These are phyloP conservation scores for Cacoxenus indagator DNA, from an alignment of 2,888 invertebrate genomes.

Conservation along the genomic window DNA sequence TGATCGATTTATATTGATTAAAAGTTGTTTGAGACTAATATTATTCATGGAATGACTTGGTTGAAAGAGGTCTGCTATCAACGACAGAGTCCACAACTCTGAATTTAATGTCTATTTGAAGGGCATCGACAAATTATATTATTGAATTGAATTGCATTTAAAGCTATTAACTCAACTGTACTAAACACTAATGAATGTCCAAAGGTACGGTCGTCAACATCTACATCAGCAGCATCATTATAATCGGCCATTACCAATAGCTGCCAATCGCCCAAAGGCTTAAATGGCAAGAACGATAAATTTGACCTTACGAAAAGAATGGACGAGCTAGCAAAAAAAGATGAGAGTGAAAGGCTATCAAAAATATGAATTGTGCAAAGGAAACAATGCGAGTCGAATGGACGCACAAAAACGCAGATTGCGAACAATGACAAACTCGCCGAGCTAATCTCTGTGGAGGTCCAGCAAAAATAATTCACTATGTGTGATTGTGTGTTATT, in stretches of 20 bases:
- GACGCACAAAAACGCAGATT: constrained; percentile 5
- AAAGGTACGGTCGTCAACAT: neutral
- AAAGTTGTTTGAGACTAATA: no score
- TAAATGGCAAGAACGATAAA: neutral
- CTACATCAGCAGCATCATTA: neutral
- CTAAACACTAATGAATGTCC: no score
- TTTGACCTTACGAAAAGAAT: neutral
- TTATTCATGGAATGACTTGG: no score
- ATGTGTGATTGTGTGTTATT: constrained; percentile 6
- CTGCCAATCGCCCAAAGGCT: neutral
- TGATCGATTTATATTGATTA: no score
- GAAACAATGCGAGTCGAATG: neutral
- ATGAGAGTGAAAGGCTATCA: constrained; percentile 10
- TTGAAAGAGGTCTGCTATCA: no score
- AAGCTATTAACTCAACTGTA: neutral
- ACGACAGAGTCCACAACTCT: no score
- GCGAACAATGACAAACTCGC: constrained; percentile 30
- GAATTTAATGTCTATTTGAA: no score
- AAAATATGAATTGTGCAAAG: constrained; percentile 10
- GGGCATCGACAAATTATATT: no score
- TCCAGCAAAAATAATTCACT: constrained; percentile 44
- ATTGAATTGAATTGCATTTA: no score
- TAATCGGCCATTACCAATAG: neutral
- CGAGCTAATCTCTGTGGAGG: constrained; percentile 59
- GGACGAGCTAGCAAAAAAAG: neutral